Evolutionary conservation across 2,888 invertebrate species (phyloP), one percentile per base, ranked within the genome.

Genomic region (Cylloceria caligata): DNA sequence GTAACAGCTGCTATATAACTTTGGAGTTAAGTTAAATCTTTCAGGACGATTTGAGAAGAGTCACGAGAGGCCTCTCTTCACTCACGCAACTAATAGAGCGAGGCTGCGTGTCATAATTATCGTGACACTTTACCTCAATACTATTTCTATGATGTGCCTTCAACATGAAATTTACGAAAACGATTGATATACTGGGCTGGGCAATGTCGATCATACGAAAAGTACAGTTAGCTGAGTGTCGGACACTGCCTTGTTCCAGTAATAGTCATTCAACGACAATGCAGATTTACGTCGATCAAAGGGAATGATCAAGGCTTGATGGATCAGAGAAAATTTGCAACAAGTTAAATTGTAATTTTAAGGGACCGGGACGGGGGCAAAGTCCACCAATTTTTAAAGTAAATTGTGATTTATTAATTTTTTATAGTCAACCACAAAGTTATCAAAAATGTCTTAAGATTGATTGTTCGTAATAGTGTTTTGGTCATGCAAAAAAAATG

Each of bases 61-160:
- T 24, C 57, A 27, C 36, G 27, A 24, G n/a, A 68, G 30, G n/a
- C n/a, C n/a, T n/a, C 60, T 42, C 65, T 30, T 34, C 27, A 65
- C 30, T 47, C 16, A 7, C 36, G 36, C 39, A 34, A 81, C 68
- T 69, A 77, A 73, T 74, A 77, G 77, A 81, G 73, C 73, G 47
- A 69, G 55, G 13, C 68, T 67, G 68, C 65, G 16, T 72, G 72
- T 67, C 55, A 69, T n/a, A 42, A 52, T 9, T 52, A 52, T 52
- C 21, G 21, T 24, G 72, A 52, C 60, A 21, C 19, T 49, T 77
- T 62, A 45, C 67, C 67, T 68, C 67, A 65, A 77, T 67, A 62
- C 45, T 77, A 39, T 65, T 42, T 16, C 24, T 16, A 57, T 13
- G 47, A 3, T 55, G 72, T 47, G 65, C 55, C 45, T 76, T 81